These are phyloP conservation scores for Stichodactyla helianthus DNA, from an alignment of 64 coral and sea anemone genomes.

Conservation along the genomic window DNA sequence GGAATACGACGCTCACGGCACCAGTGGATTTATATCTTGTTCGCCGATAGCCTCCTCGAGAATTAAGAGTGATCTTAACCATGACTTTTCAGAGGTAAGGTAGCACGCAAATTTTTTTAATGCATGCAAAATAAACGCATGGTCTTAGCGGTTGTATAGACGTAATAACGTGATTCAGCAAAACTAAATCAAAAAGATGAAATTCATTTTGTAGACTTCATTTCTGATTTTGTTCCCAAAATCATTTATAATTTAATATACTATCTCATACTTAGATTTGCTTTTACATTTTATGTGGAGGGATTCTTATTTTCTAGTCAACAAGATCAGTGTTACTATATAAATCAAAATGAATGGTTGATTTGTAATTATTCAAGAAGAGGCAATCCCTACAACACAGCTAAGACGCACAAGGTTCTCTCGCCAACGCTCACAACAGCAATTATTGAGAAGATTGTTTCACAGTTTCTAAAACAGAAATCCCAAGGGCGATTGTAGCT, in stretches of 20 bases:
- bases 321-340: neutral
- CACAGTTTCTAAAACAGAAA: neutral
- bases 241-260: neutral
- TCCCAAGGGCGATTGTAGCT: neutral
- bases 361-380: neutral
- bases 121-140: neutral
- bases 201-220: neutral
- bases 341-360: neutral
- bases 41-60: conserved; percentile 59
- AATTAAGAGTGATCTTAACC: neutral
- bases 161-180: too few relatives aligned
- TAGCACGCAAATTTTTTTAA: neutral
- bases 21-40: conserved; percentile 55
- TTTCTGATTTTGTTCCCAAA: neutral
- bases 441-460: neutral
- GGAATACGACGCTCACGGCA: conserved; percentile 41
- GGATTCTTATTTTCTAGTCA: neutral
- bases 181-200: neutral
- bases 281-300: neutral
- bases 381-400: neutral
- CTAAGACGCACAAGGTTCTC: neutral
- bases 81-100: conserved; percentile 24
- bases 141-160: too few relatives aligned
- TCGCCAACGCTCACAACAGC: neutral
- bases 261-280: neutral